Evolutionary conservation across 1,140 invertebrate species (phyloP).

Genomic region (Steinernema khuongi): DNA sequence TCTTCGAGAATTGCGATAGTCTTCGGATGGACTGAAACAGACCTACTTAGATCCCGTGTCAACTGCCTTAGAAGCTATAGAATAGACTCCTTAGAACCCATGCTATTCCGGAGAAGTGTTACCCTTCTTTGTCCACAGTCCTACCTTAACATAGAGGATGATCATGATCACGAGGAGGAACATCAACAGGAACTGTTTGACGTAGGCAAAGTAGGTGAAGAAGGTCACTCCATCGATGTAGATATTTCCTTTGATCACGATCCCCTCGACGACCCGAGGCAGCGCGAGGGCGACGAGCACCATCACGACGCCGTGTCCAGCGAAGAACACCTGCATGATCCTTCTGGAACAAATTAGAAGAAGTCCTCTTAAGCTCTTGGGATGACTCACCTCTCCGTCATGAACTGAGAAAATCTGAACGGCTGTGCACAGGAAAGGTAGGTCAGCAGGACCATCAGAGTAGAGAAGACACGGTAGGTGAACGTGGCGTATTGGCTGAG

Average conservation of each 20-base stretch:
- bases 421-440: background rate
- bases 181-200: background rate
- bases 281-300: no score
- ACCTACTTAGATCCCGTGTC: background rate
- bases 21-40: conserved; percentile 6
- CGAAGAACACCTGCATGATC: no score
- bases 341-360: no score
- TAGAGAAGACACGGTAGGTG: background rate
- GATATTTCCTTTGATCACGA: background rate
- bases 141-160: background rate
- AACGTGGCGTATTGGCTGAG: background rate
- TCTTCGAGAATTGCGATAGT: conserved; percentile 1
- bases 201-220: background rate
- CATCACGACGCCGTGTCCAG: no score
- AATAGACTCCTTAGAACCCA: no score
- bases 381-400: background rate
- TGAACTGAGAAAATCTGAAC: background rate
- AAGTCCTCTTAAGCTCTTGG: no score
- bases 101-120: no score
- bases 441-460: background rate
- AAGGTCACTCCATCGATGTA: background rate
- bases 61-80: background rate
- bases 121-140: no score
- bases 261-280: no score
- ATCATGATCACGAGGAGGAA: background rate